Percentiles rank a stretch among this genome's conserved stretches.
Conservation (phyloP, 1,140 invertebrate genomes). For the Drosophila virilis region DNA sequence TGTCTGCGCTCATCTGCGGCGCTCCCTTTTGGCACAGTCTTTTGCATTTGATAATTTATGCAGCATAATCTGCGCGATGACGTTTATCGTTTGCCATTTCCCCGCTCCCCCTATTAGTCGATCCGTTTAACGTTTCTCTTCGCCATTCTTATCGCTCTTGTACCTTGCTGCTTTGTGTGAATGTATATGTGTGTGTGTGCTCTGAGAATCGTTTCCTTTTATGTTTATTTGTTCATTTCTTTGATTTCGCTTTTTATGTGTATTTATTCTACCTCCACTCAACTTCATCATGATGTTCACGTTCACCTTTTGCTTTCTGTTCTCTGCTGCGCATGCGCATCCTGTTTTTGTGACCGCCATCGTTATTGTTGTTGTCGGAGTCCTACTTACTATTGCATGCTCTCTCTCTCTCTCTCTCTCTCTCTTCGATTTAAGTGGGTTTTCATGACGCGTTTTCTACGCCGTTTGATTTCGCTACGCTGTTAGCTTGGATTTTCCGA, state of each 20-base stretch:
- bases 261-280: conserved; percentile 36
- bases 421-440: conserved; percentile 52
- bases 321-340: conserved; percentile 71
- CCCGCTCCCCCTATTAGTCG: conserved; percentile 9
- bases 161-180: conserved; percentile 49
- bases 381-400: conserved; percentile 57
- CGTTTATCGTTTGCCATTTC: conserved; percentile 75
- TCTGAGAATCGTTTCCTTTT: conserved; percentile 73
- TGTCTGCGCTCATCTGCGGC: conserved; percentile 33
- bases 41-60: conserved; percentile 81
- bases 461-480: conserved; percentile 1
- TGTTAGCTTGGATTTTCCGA: conserved; percentile 49
- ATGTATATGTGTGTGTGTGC: conserved; percentile 32
- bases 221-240: conserved; percentile 80
- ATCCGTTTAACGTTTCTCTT: conserved; percentile 28
- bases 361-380: conserved; percentile 31
- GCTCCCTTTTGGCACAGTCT: conserved; percentile 68
- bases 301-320: conserved; percentile 67
- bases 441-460: conserved; percentile 41
- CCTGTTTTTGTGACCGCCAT: conserved; percentile 70
- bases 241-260: conserved; percentile 71
- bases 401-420: conserved; percentile 2
- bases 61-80: conserved; percentile 78
- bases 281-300: conserved; percentile 66
- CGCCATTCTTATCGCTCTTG: conserved; percentile 59